Evolutionary conservation across 1,140 invertebrate genomes (phyloP), one percentile per base, ranked within the genome.

Genomic region (Andrena cerasifolii): DNA sequence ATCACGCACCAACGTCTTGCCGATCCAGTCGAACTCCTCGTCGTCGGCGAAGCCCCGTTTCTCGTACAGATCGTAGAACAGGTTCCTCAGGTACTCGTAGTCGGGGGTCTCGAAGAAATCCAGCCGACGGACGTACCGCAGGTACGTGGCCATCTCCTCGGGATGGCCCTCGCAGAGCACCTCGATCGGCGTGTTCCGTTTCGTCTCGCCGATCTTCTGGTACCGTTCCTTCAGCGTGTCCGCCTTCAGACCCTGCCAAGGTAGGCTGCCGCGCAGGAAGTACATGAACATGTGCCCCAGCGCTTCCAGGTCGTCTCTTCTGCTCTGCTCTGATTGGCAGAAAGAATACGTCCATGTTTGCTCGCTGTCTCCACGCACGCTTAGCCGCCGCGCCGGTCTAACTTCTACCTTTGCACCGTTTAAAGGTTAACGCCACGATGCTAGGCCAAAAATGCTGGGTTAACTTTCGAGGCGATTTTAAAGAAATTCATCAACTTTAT

Each of bases 271-370:
- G 89, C 99, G 95, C 90, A 99, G 94, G 94, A 99, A 99, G 94
- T 99, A 99, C 99, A 99, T 99, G 94, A 99, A 99, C 99, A 99
- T 99, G 94, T 99, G 99, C 80, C 99, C 99, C 83, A 99, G 94
- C 70, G 99, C 99, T 94, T 99, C 99, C 89, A 99, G 94, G 94
- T 99, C 99, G 93, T 99, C 99, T 92, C 99, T 95, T 92, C 99
- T 95, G 91, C 98, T 99, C 96, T 99, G 99, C 94, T 99, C 99
- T 97, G 93, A 94, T 84, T 79, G 94, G 74, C 80, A 28, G 51
- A 70, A 82, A 16, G 80, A 85, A 82, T 45, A 16, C 2, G 0
- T 31, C 33, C 18, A 28, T n/a, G 4, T 1, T 5, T 90, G 3
- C 28, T 10, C 16, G 0, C 3, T 0, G 2, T 6, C 0, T 12